A percentile compares a stretch with the other conserved stretches of the same genome.
These are phyloP conservation scores for Netelia fuscicornis DNA, from an alignment of 2,888 invertebrate species.

Conservation along the genomic window DNA sequence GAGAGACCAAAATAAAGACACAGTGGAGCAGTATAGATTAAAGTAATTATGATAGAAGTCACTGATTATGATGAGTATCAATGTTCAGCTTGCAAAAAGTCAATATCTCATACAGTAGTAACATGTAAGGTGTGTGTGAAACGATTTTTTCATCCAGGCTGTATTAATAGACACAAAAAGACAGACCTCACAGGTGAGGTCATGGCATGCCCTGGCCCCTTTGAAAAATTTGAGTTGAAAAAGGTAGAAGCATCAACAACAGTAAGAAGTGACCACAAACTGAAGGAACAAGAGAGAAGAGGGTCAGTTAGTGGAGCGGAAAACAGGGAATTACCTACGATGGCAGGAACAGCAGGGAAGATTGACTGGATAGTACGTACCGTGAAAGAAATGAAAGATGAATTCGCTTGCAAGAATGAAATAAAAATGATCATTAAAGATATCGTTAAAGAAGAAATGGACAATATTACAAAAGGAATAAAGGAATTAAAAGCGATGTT, in stretches of 20 bases:
- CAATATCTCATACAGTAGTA: not conserved
- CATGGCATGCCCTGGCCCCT: not conserved
- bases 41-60: too few relatives aligned
- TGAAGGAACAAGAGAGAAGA: not conserved
- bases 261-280: not conserved
- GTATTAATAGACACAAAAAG: not conserved
- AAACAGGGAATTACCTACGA: not conserved
- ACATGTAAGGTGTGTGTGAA: conserved; percentile 20
- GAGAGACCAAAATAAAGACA: too few relatives aligned
- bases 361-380: not conserved
- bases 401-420: too few relatives aligned
- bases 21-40: too few relatives aligned
- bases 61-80: conserved; percentile 32
- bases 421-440: too few relatives aligned
- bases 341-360: not conserved
- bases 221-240: not conserved
- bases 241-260: not conserved
- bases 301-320: not conserved
- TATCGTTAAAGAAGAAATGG: not conserved
- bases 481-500: conserved; percentile 37
- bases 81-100: conserved; percentile 24
- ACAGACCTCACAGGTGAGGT: not conserved
- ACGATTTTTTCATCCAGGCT: conserved; percentile 30
- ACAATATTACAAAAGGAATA: not conserved
- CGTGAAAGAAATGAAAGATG: too few relatives aligned